Conservation (phyloP, 2,797 vertebrate species). For the Botia kubotai region DNA sequence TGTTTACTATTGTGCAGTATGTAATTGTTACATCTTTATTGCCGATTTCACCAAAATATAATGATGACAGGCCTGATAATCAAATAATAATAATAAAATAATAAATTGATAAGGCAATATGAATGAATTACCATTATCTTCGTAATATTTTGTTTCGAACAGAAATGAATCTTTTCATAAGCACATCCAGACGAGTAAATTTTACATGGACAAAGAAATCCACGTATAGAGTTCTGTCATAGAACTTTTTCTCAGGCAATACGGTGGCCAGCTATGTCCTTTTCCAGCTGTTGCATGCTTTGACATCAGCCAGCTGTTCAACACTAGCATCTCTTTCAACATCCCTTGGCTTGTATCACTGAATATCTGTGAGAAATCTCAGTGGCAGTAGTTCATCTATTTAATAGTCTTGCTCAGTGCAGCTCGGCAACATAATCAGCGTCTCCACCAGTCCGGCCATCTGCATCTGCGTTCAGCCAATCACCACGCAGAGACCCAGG, state of each 20-base stretch:
- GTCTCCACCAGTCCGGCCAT: constrained; percentile 53
- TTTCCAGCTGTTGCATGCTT: constrained; percentile 66
- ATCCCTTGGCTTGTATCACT: constrained; percentile 60
- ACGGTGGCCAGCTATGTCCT: constrained; percentile 39
- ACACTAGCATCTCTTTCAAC: constrained; percentile 46
- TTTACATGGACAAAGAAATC: not conserved
- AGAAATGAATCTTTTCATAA: not conserved
- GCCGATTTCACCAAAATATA: not conserved
- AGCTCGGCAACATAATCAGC: constrained; percentile 59
- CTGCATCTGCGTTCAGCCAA: constrained; percentile 56
- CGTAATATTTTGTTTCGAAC: no score
- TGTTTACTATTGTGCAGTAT: no score
- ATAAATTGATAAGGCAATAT: no score
- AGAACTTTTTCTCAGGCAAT: constrained; percentile 18
- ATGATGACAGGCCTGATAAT: no score
- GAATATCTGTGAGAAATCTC: constrained; percentile 74
- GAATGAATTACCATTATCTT: no score
- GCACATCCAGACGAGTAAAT: not conserved
- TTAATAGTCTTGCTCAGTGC: constrained; percentile 53
- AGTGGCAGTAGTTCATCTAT: constrained; percentile 56
- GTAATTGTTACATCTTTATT: not conserved
- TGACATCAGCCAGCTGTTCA: constrained; percentile 66
- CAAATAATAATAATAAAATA: no score
- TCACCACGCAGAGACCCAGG: constrained; percentile 45
- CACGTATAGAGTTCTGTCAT: constrained; percentile 31